Percentiles rank a stretch among this genome's conserved stretches.
phyloP scores from a whole-genome alignment of 2,797 vertebrate genomes.

The Chaetodon trifasciatus region DNA sequence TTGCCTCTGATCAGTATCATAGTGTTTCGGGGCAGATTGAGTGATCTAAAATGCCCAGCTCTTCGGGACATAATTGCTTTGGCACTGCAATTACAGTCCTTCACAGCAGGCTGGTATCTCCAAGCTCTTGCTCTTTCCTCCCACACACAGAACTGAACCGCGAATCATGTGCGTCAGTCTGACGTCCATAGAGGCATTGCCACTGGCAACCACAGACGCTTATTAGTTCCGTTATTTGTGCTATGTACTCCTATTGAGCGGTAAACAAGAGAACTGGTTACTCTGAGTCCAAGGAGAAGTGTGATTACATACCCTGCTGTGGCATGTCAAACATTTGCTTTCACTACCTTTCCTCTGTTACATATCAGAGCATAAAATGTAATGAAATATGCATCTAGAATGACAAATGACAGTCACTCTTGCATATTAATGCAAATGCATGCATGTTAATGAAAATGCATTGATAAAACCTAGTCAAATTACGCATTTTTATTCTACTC shows the following conservation, averaged over 20 bases:
- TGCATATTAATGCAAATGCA: conserved; percentile 45
- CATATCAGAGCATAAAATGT: conserved; percentile 37
- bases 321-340: conserved; percentile 12
- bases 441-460: conserved; percentile 29
- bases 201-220: conserved; percentile 73
- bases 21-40: conserved; percentile 51
- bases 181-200: conserved; percentile 82
- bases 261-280: conserved; percentile 61
- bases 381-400: conserved; percentile 13
- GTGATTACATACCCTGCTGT: conserved; percentile 49
- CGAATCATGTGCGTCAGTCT: conserved; percentile 84
- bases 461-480: conserved; percentile 18
- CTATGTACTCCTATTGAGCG: conserved; percentile 50
- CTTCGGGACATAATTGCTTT: conserved; percentile 77
- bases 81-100: conserved; percentile 84
- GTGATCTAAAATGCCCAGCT: conserved; percentile 67
- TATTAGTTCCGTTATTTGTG: conserved; percentile 69
- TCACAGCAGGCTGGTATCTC: conserved; percentile 82
- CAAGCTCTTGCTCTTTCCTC: conserved; percentile 80
- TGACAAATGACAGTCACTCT: conserved; percentile 5
- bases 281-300: conserved; percentile 31
- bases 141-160: conserved; percentile 81
- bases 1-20: conserved; percentile 69
- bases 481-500: conserved; percentile 16
- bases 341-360: conserved; percentile 7